Evolutionary conservation across 2,888 invertebrate genomes (phyloP).

Genomic region (Timema cristinae): DNA sequence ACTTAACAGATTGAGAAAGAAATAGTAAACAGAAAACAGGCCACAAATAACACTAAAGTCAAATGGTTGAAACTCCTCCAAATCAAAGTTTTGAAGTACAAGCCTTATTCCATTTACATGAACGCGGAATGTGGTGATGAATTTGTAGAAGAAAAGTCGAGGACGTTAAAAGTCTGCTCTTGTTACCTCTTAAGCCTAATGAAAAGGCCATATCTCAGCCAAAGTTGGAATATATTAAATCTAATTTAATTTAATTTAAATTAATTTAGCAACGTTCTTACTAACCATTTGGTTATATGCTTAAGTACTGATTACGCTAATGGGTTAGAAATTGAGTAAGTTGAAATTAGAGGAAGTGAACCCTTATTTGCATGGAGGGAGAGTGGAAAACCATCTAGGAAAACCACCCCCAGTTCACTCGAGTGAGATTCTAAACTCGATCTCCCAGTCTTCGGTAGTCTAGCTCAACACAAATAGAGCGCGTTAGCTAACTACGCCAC

Average conservation of each 20-base stretch:
- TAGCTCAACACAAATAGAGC: too few relatives aligned
- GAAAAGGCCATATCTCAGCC: background rate
- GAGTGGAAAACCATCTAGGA: too few relatives aligned
- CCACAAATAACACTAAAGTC: background rate
- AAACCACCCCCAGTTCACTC: too few relatives aligned
- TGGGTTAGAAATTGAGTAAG: too few relatives aligned
- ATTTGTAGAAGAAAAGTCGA: background rate
- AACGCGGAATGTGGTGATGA: background rate
- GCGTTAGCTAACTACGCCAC: too few relatives aligned
- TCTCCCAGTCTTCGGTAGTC: too few relatives aligned
- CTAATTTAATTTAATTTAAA: background rate
- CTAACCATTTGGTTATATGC: too few relatives aligned
- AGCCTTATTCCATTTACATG: background rate
- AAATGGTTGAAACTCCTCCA: conserved; percentile 1
- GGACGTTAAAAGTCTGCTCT: background rate
- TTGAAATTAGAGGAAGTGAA: too few relatives aligned
- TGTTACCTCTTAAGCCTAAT: background rate
- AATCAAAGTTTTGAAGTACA: conserved; percentile 3
- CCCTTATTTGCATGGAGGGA: too few relatives aligned
- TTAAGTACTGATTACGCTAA: too few relatives aligned
- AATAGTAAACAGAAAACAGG: background rate
- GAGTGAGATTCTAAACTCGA: too few relatives aligned
- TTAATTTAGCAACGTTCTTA: too few relatives aligned
- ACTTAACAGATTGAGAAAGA: background rate
- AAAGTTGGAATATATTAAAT: background rate